Base-by-base conservation (phyloP, 2,113 vertebrate genomes). In the Epinephelus moara region DNA sequence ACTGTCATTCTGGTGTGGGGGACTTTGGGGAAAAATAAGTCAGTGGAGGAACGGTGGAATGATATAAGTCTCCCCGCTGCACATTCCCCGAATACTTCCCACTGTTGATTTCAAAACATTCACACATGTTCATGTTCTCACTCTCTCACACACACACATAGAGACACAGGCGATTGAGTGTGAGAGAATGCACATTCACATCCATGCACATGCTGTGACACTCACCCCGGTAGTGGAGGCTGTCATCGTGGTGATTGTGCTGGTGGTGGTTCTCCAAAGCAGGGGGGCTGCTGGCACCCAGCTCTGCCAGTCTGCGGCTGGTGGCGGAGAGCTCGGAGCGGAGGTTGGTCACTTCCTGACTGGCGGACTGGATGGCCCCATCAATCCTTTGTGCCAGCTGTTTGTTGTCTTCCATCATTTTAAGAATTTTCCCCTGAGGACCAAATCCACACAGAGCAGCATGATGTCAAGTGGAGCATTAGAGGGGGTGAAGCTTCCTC, bases 381-480 rank as follows among this genome's bases (percentile, higher is more conserved):
- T 98, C 97, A 88, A 97, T 97, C 91, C 96, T 95, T 84, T 96
- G 96, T 49, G 96, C 96, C 94, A 97, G 96, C 95, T 96, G 96
- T 90, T 97, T 97, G 95, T 97, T 98, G 95, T 97, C 97, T 76
- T 97, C 97, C 97, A 97, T 98, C 96, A 98, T 97, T 96, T 95
- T 96, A 93, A 96, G 96, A 95, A 97, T 98, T 92, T 96, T 96
- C 94, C 96, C 96, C 97, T 97, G 96, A 92, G 96, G 96, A 95
- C 86, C 95, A 94, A 93, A 96, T 94, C 93, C 96, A 97, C 95
- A 96, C 92, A 96, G 94, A 95, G 95, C 93, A 87, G 95, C 97
- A 97, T 98, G 96, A 89, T 96, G 95, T 95, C 93, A 95, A 80
- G 92, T 74, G 93, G 86, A 88, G 83, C 78, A 75, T 82, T 73